Base-by-base conservation (phyloP, 2,888 invertebrate species). In the Meteorus colon region DNA sequence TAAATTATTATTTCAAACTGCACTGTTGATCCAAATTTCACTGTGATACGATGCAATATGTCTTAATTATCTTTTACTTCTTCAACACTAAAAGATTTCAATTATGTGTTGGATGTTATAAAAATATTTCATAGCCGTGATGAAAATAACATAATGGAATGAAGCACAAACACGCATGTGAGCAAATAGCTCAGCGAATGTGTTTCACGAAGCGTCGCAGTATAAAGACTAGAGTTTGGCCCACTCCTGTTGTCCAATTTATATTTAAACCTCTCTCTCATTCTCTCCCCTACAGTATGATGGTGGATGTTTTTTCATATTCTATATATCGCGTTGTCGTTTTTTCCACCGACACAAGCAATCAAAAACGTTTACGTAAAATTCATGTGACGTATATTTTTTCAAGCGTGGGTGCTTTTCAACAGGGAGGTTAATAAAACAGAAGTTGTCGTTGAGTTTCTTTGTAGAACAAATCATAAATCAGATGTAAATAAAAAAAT, bases 191-290 rank as follows among this genome's bases (percentile, higher is more conserved):
- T 29, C 48, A 16, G 6, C 29, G 31, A 48, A 70, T 71, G 77
- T 83, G 83, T 84, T 82, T 79, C 84, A 79, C 85, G 80, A 69
- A 83, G 83, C 87, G 86, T 85, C 84, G 86, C 87, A 83, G 83
- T 83, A 87, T 84, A 81, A 79, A 84, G 86, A 89, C 89, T 89
- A 86, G 86, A 86, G 83, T 81, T 82, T 84, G 81, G 81, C 80
- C 79, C 82, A 82, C 86, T 84, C 84, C 82, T 84, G 81, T 82
- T 83, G 80, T 79, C 84, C 78, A 82, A 83, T 88, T 89, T 89
- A 89, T 89, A 89, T 89, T 89, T 89, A 89, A 88, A 88, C 86
- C 71, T 37, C 62, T 55, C 19, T 55, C 55, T 19, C 55, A n/a
- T 19, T 55, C 48, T 48, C 48, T 48, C 48, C 48, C 48, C n/a